Evolutionary conservation across 1,140 invertebrate species (phyloP).

Genomic region (Bombus cullumanus): DNA sequence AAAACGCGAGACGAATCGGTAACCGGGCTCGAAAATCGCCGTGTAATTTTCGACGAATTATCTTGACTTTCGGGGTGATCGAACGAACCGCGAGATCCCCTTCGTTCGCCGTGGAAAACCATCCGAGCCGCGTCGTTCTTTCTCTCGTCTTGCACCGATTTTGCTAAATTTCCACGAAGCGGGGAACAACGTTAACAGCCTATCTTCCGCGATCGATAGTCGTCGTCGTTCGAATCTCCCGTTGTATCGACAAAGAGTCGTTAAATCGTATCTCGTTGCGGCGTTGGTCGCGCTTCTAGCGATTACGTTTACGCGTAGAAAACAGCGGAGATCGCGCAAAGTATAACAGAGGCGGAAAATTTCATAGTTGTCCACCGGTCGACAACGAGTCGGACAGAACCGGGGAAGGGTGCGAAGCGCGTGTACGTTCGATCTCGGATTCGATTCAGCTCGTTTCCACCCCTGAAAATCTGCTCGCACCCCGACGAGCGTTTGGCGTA

Average conservation of each 20-base stretch:
- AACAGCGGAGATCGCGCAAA: not conserved
- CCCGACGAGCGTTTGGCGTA: conserved; percentile 74
- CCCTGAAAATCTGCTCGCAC: conserved; percentile 73
- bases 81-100: fast-evolving
- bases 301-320: not conserved
- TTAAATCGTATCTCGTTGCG: no score
- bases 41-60: conserved; percentile 32
- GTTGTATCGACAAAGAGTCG: fast-evolving
- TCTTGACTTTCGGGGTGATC: not conserved
- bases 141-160: fast-evolving
- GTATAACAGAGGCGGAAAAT: not conserved
- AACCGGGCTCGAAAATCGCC: conserved; percentile 43
- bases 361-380: no score
- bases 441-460: conserved; percentile 62
- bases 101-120: not conserved
- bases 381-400: not conserved
- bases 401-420: conserved; percentile 23
- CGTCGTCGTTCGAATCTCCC: no score
- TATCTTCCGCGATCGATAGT: no score
- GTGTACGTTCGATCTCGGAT: conserved; percentile 52
- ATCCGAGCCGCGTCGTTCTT: not conserved
- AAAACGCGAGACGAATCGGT: conserved; percentile 54
- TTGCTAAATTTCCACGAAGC: no score
- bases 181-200: fast-evolving
- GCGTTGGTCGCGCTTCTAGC: fast-evolving